Percentiles rank a stretch among this genome's conserved stretches.
phyloP scores from a whole-genome alignment of 1,140 invertebrate species.

The Drosophila pseudoananassae region DNA sequence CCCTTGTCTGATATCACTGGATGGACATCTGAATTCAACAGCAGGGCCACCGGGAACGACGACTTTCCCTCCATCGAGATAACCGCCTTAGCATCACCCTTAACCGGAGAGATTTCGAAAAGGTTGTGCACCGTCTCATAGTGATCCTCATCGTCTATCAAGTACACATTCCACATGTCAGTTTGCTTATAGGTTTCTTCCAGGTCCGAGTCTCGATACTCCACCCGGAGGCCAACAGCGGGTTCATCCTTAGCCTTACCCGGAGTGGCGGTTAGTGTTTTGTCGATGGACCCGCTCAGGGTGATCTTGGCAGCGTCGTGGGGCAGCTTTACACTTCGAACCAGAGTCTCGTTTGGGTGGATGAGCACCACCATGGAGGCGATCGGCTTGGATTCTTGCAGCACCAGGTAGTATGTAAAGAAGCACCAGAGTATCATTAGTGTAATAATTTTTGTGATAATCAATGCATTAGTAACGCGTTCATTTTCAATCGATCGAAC shows the following conservation, averaged over 20 bases:
- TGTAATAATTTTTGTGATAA: not conserved
- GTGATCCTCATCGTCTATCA: rapidly evolving
- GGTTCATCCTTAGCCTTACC: too few relatives aligned
- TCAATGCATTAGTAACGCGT: not conserved
- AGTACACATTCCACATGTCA: conserved; percentile 14
- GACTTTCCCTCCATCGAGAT: not conserved
- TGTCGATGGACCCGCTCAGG: not conserved
- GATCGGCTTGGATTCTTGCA: not conserved
- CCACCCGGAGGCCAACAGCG: not conserved
- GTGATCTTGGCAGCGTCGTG: not conserved
- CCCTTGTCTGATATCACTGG: conserved; percentile 73
- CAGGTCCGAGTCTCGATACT: not conserved
- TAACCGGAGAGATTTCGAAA: rapidly evolving
- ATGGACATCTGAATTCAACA: conserved; percentile 1
- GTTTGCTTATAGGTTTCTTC: not conserved
- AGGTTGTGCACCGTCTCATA: too few relatives aligned
- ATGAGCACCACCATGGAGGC: not conserved
- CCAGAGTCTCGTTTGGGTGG: not conserved
- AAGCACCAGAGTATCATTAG: conserved; percentile 4
- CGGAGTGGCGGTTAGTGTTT: not conserved
- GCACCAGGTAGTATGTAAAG: conserved; percentile 9
- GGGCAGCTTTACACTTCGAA: conserved; percentile 40
- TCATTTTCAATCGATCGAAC: not conserved
- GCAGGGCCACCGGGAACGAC: conserved; percentile 10
- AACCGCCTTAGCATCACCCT: not conserved